These are phyloP conservation scores for Pseudococcus jackbeardsleyi DNA, from an alignment of 2,888 invertebrate genomes.

Conservation along the genomic window DNA sequence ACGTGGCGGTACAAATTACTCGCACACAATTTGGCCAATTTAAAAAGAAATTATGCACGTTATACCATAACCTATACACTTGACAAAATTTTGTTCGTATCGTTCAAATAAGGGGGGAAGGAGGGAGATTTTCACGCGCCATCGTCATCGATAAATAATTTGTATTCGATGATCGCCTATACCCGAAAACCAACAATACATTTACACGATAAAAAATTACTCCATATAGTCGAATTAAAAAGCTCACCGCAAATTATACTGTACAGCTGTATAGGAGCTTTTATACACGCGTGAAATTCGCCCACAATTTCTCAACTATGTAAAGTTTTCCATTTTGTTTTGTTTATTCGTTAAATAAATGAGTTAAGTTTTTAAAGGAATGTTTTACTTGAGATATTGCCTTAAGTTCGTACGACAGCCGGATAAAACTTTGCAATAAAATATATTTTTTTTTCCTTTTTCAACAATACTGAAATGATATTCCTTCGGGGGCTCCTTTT, in stretches of 20 bases:
- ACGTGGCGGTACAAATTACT: constrained; percentile 6
- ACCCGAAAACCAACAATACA: background rate
- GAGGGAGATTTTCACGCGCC: background rate
- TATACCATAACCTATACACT: background rate
- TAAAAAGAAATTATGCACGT: constrained; percentile 11
- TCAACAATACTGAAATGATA: background rate
- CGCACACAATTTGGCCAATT: background rate
- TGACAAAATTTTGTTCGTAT: background rate
- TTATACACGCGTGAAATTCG: constrained; percentile 28
- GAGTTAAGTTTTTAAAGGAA: constrained; percentile 51
- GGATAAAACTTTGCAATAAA: constrained; percentile 23
- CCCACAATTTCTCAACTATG: constrained; percentile 13
- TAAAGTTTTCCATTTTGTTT: constrained; percentile 44
- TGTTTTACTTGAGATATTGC: constrained; percentile 38
- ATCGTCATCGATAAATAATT: background rate
- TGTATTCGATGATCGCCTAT: background rate
- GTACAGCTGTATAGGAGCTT: background rate
- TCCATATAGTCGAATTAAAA: constrained; percentile 19
- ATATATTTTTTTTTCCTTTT: background rate
- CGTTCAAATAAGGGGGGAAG: background rate
- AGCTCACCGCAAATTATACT: background rate
- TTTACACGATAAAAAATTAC: background rate
- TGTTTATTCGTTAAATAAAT: constrained; percentile 48
- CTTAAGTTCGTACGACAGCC: background rate
- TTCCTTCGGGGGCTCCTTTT: background rate